Base-by-base conservation (phyloP, 2,888 invertebrate genomes). In the Gari tellinella region DNA sequence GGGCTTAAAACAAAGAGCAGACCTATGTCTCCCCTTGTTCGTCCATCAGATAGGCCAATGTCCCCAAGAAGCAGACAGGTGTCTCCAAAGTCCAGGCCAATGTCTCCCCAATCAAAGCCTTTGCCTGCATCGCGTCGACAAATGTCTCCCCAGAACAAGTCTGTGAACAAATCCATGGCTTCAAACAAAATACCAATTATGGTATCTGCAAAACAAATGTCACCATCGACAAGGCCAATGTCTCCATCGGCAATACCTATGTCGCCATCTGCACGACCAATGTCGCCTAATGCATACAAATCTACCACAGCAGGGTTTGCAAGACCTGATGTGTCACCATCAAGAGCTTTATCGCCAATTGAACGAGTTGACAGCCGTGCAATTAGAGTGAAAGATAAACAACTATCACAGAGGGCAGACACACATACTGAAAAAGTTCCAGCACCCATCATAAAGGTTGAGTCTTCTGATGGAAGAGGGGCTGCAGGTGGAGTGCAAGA, bases 231-330 rank as follows among this genome's bases (percentile, higher is more conserved):
- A 14, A 41, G 66, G 43, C 58, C 60, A 8, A 37, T 55, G 48
- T 43, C 66, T 8, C 57, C 69, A 17, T 19, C 46, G n/a, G 46
- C 23, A 26, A 51, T 66, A 52, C 60, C 72, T 7, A 60, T 61
- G 57, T 65, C 76, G 37, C 68, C 72, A 10, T 10, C 38, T 14
- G 46, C 26, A 21, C 48, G 68, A 40, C 72, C 78, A 40, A 73
- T 73, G 69, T 73, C 78, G 0, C 72, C 70, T 46, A 70, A 73
- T 19, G 69, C 72, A 17, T 62, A 56, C 14, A 62, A 66, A 19
- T 62, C 72, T 15, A 38, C 62, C n/a, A 61, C 61, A 41, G 49
- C 55, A 38, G n/a, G 7, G 10, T 10, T 5, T 2, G 26, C 43
- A 31, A 56, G 15, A 23, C 31, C 45, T 55, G 21, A 21, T 7